Evolutionary conservation across 1,140 invertebrate genomes (phyloP).

Genomic region (Ceratosolen fusciceps): DNA sequence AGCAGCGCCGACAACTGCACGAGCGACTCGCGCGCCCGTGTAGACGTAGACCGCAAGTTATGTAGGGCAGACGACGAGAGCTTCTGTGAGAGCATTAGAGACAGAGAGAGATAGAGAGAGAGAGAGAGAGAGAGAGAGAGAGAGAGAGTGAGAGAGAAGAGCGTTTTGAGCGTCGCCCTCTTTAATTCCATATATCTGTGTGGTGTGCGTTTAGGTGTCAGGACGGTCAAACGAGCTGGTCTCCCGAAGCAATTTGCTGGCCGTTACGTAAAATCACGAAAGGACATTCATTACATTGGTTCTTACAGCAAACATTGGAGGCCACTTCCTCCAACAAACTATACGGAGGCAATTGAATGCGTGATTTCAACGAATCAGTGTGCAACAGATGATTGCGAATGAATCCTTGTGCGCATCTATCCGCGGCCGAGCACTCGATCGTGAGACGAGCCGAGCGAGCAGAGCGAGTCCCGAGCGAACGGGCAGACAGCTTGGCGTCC

Average conservation of each 20-base stretch:
- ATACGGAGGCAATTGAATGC: too few species aligned
- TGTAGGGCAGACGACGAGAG: constrained; percentile 10
- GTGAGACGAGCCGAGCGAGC: not conserved
- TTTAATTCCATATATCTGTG: constrained; percentile 63
- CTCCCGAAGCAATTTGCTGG: too few species aligned
- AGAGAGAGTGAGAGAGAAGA: constrained; percentile 14
- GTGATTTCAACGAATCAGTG: too few species aligned
- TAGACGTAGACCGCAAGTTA: not conserved
- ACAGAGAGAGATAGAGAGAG: not conserved
- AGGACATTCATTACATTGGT: too few species aligned
- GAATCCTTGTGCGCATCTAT: not conserved
- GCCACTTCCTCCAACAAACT: too few species aligned
- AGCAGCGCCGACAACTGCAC: not conserved
- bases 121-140: constrained; percentile 3
- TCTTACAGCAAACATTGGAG: too few species aligned
- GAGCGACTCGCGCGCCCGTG: not conserved
- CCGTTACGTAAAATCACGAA: not conserved
- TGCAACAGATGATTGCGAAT: not conserved
- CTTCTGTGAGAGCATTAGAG: not conserved
- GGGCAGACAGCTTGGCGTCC: constrained; percentile 73
- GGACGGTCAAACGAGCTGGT: constrained; percentile 21
- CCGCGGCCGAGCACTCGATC: not conserved
- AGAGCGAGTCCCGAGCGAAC: constrained; percentile 51
- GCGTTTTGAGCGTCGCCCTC: not conserved
- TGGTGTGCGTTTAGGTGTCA: constrained; percentile 5